A percentile compares a stretch with the other conserved stretches of the same genome.
These are phyloP conservation scores for Eulemur mongoz DNA, from an alignment of 2,797 vertebrate genomes.

Conservation along the genomic window DNA sequence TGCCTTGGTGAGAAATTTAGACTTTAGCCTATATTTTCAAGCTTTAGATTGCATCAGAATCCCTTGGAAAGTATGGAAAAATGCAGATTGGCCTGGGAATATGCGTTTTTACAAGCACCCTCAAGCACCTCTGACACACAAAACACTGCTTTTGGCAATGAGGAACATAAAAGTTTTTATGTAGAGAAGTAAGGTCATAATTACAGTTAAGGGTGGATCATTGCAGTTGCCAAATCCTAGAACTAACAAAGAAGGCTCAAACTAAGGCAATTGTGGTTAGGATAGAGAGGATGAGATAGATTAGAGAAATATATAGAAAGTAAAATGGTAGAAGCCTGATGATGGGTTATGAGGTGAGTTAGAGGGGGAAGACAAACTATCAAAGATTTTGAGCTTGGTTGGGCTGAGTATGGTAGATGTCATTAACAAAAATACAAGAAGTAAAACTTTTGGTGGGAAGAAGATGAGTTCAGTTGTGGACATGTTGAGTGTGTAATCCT, in stretches of 20 bases:
- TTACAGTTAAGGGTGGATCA: not conserved
- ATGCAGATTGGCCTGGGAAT: not conserved
- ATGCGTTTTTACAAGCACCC: not conserved
- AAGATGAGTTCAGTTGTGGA: not conserved
- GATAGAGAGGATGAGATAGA: not conserved
- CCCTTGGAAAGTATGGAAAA: constrained; percentile 1
- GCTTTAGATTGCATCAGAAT: not conserved
- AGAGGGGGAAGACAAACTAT: not conserved
- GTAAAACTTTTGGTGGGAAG: not conserved
- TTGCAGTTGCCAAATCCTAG: not conserved
- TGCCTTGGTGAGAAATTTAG: constrained; percentile 4
- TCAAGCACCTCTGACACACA: not conserved
- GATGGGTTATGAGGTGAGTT: not conserved
- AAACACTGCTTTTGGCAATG: constrained; percentile 1
- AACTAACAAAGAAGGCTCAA: constrained; percentile 36
- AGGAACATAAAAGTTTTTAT: not conserved
- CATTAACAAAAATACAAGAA: not conserved
- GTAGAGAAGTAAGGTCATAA: not conserved
- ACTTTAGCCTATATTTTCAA: not conserved
- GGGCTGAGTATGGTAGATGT: not conserved
- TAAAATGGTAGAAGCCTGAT: constrained; percentile 7
- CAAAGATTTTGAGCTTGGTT: not conserved
- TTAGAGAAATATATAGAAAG: not conserved
- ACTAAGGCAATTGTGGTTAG: constrained; percentile 1
- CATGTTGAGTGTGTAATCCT: not conserved